Conservation (phyloP, 1,140 invertebrate species). For the Streblospio benedicti region DNA sequence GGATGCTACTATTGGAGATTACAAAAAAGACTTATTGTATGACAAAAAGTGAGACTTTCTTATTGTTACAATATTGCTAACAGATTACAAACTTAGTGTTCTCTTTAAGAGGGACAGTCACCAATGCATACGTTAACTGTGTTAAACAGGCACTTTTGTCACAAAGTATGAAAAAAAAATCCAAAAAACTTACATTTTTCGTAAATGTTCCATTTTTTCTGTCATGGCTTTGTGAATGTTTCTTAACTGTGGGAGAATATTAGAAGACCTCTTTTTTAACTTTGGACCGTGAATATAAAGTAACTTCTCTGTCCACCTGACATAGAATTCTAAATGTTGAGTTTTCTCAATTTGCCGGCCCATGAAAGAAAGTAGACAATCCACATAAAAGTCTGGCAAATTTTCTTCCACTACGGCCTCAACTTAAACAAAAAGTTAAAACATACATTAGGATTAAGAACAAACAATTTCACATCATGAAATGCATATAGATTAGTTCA, state of each 20-base stretch:
- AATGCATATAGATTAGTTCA: not conserved
- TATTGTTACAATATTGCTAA: no score
- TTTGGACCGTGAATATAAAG: constrained; percentile 56
- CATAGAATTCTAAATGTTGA: constrained; percentile 77
- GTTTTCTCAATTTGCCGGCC: constrained; percentile 64
- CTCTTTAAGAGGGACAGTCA: no score
- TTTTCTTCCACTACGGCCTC: constrained; percentile 28
- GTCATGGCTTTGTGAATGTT: constrained; percentile 70
- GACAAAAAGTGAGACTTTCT: no score
- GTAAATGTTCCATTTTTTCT: constrained; percentile 68
- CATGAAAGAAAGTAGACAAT: constrained; percentile 63
- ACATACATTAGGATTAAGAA: not conserved
- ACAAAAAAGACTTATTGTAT: no score
- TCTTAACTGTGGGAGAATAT: constrained; percentile 57
- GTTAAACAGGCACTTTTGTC: no score
- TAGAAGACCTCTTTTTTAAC: constrained; percentile 48
- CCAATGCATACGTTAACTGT: no score
- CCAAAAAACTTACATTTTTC: constrained; percentile 81
- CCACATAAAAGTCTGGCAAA: constrained; percentile 65
- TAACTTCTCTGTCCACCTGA: constrained; percentile 66
- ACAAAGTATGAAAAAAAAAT: no score
- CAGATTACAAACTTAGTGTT: no score
- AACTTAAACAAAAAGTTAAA: not conserved
- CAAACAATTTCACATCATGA: not conserved
- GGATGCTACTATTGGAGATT: no score